Base-by-base conservation (phyloP, 2,797 vertebrate genomes). In the Poliocrania exsul region DNA sequence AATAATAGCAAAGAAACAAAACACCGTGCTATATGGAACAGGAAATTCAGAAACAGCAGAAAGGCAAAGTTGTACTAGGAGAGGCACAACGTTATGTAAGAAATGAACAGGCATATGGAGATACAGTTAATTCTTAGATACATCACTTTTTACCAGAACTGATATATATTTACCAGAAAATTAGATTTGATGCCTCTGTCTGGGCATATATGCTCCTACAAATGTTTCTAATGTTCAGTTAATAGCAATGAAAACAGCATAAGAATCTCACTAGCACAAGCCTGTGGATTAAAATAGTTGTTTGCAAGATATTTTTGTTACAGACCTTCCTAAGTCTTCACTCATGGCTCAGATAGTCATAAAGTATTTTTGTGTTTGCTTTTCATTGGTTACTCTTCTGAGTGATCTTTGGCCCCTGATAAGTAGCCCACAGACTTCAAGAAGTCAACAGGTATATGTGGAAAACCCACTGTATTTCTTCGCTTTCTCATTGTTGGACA, bases 141-240 rank as follows among this genome's bases (percentile, higher is more conserved):
- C 49, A 91, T 92, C 42, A 53, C 31, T 17, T 90, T 92, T 91
- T 91, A 81, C 72, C 54, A 90, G 75, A 90, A 75, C 77, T 56
- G 72, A 69, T 64, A 64, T 62, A 26, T 93, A 80, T 88, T 95
- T 92, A 90, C 70, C 62, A 69, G 47, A 89, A 93, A 86, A 92
- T 74, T 24, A 75, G 69, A 86, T 87, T 74, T 83, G 54, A 62
- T 93, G 81, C 50, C 33, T 90, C 40, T 78, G 3, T 89, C 71
- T 71, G 70, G 73, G 79, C 46, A 85, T 96, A 67, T 80, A 71
- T 69, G 58, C 38, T 79, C 81, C 94, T 90, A 62, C 15, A 66
- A 66, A 20, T 51, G 61, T 78, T 78, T 71, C 81, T 83, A 38
- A 25, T 58, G 58, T 88, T 92, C 64, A 60, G 47, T 61, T 93